Conservation (phyloP, 2,888 invertebrate genomes). For the Acrocera orbiculus region DNA sequence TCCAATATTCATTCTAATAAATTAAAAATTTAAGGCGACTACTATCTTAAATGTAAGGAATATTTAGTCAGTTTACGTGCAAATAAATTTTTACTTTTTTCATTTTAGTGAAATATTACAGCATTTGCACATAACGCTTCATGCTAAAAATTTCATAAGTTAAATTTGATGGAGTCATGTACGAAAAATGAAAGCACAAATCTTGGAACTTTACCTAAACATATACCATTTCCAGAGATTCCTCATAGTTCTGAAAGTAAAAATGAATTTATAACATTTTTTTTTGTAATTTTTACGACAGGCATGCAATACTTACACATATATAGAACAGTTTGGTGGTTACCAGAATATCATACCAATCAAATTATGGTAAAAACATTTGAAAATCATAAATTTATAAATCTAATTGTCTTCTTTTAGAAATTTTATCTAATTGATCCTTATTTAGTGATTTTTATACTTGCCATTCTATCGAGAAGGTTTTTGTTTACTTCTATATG, state of each 20-base stretch:
- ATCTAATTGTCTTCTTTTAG: constrained; percentile 38
- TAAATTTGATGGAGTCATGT: no score
- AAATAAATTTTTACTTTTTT: no score
- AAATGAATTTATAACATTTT: constrained; percentile 72
- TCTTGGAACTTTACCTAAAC: constrained; percentile 43
- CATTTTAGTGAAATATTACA: no score
- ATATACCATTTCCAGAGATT: constrained; percentile 62
- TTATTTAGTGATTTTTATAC: constrained; percentile 68
- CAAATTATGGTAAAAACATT: constrained; percentile 61
- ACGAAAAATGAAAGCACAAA: constrained; percentile 6
- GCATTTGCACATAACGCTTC: no score
- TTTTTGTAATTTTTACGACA: constrained; percentile 59
- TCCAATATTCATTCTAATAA: no score
- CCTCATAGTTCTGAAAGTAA: constrained; percentile 62
- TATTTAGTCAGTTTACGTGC: no score
- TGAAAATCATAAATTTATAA: background rate
- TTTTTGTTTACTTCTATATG: no score
- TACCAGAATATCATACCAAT: constrained; percentile 76
- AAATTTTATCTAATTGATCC: constrained; percentile 89
- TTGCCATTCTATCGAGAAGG: constrained; percentile 61
- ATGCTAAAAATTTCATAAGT: no score
- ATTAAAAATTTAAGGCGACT: no score
- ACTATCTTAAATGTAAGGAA: no score
- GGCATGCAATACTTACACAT: constrained; percentile 85
- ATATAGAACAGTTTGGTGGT: constrained; percentile 94